Percentiles rank a stretch among this genome's conserved stretches.
These are phyloP conservation scores for Isotomurus palustris DNA, from an alignment of 2,888 invertebrate genomes.

Conservation along the genomic window DNA sequence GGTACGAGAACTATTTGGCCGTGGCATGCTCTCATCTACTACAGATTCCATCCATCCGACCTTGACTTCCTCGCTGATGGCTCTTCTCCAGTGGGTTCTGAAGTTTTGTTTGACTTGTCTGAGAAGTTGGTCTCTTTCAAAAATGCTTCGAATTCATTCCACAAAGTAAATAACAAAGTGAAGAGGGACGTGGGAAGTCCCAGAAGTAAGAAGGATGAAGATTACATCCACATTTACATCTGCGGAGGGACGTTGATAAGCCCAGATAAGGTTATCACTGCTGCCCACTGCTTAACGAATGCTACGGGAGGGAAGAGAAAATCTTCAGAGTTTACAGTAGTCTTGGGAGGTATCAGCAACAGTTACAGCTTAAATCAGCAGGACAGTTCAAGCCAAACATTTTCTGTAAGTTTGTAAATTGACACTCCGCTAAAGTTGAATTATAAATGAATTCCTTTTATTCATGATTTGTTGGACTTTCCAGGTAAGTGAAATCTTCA, in stretches of 20 bases:
- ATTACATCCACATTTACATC: slow-evolving; percentile 23
- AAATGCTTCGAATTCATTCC: background rate
- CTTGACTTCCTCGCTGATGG: background rate
- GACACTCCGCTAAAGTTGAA: background rate
- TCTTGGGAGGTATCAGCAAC: slow-evolving; percentile 23
- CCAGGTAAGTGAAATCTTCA: slow-evolving; percentile 17
- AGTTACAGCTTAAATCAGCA: slow-evolving; percentile 17
- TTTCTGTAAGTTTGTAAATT: slow-evolving; percentile 11
- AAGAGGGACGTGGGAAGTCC: background rate
- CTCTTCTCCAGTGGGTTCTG: background rate
- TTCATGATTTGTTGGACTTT: background rate
- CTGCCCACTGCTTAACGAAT: slow-evolving; percentile 24
- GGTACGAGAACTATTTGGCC: slow-evolving; percentile 16
- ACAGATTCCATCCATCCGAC: slow-evolving; percentile 14
- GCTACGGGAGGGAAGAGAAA: slow-evolving; percentile 9
- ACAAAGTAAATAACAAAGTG: background rate
- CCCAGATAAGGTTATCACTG: slow-evolving; percentile 5
- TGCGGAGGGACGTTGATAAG: slow-evolving; percentile 24
- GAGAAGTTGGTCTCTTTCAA: background rate
- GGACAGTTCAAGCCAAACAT: slow-evolving; percentile 21
- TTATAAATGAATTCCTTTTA: background rate
- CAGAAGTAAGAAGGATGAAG: slow-evolving; percentile 3
- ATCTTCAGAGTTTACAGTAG: slow-evolving; percentile 22
- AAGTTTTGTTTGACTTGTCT: background rate
- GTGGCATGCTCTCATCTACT: slow-evolving; percentile 27